Percentiles rank a stretch among this genome's conserved stretches.
These are phyloP conservation scores for Drosophila buzzatii DNA, from an alignment of 2,888 invertebrate genomes.

Conservation along the genomic window DNA sequence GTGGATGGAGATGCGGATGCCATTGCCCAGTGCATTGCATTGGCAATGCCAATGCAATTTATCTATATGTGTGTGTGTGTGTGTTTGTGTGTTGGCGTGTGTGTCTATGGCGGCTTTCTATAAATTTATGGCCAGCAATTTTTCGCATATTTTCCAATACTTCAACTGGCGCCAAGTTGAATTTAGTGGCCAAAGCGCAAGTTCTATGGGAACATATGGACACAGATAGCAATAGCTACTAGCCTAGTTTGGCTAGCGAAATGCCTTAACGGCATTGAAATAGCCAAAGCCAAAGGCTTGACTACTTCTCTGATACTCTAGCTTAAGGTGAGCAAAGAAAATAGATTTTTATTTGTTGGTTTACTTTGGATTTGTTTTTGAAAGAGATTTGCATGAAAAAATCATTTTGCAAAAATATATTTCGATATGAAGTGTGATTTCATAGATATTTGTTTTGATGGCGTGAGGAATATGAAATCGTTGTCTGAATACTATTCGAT, in stretches of 20 bases:
- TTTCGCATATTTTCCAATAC: slow-evolving; percentile 79
- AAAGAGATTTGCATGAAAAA: background rate
- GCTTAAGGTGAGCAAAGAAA: background rate
- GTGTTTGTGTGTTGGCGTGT: slow-evolving; percentile 23
- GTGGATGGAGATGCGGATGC: slow-evolving; percentile 21
- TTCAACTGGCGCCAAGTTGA: slow-evolving; percentile 61
- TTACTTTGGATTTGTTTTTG: background rate
- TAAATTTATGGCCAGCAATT: slow-evolving; percentile 77
- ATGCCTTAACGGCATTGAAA: background rate
- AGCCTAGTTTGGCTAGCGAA: background rate
- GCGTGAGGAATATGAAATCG: background rate
- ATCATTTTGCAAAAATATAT: background rate
- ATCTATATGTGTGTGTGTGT: slow-evolving; percentile 26
- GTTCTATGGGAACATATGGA: slow-evolving; percentile 39
- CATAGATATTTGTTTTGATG: background rate
- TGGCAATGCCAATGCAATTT: slow-evolving; percentile 45
- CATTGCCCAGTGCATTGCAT: slow-evolving; percentile 26
- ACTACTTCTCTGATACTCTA: background rate
- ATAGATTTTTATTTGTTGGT: background rate
- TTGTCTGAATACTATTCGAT: too few species aligned
- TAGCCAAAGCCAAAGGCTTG: background rate
- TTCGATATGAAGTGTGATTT: background rate
- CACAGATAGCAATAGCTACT: slow-evolving; percentile 1
- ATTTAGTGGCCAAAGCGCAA: slow-evolving; percentile 50
- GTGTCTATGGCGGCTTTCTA: slow-evolving; percentile 37